These are phyloP conservation scores for Euglossa dilemma DNA, from an alignment of 1,140 invertebrate genomes.

Conservation along the genomic window DNA sequence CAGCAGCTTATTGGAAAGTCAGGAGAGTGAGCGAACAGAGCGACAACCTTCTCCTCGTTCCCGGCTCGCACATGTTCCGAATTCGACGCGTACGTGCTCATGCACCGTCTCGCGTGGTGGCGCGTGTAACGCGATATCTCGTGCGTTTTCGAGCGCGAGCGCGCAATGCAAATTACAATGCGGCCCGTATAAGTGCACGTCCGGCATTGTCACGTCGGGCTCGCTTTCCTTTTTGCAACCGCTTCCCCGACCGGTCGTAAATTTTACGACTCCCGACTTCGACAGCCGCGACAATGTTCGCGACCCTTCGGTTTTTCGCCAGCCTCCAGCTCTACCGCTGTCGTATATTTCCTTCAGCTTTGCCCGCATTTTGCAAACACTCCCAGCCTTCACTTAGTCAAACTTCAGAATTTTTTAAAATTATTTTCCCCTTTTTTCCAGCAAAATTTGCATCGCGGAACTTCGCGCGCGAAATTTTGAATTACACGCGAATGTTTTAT, in stretches of 20 bases:
- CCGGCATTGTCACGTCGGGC: conserved; percentile 32
- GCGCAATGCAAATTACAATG: conserved; percentile 48
- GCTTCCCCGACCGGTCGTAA: not conserved
- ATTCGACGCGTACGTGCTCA: not conserved
- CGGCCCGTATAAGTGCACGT: conserved; percentile 27
- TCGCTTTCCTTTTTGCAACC: conserved; percentile 2
- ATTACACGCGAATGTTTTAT: too few species aligned
- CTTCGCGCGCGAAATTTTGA: too few species aligned
- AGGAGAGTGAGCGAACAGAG: conserved; percentile 12
- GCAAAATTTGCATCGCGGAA: too few species aligned
- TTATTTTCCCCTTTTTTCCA: too few species aligned
- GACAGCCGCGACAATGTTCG: not conserved
- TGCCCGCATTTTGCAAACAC: too few species aligned
- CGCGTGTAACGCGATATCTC: conserved; percentile 56
- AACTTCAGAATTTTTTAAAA: too few species aligned
- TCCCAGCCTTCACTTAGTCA: too few species aligned
- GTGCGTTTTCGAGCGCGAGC: conserved; percentile 45
- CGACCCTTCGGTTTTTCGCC: not conserved
- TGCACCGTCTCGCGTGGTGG: conserved; percentile 13
- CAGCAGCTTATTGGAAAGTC: not conserved
- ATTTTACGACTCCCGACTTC: conserved; percentile 30
- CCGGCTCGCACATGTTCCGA: conserved; percentile 12
- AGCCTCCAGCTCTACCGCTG: too few species aligned
- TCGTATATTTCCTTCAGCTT: too few species aligned
- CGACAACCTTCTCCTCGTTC: not conserved